Conservation (phyloP, 53 echinoderm and acorn worm species). For the Pentamera pediparva region DNA sequence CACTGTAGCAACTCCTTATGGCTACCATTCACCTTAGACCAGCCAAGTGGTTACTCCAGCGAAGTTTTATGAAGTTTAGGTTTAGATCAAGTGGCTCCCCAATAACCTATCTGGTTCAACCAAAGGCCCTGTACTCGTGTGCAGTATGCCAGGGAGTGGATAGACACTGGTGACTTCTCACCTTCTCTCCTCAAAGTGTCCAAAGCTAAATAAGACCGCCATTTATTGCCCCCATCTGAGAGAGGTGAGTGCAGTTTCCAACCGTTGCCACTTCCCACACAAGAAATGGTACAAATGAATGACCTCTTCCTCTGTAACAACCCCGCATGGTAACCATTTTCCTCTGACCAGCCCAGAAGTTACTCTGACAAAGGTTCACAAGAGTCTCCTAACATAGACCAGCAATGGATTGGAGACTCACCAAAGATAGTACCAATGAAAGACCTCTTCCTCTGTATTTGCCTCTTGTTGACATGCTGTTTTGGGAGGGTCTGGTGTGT, state of each 20-base stretch:
- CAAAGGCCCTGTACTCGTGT: conserved; percentile 76
- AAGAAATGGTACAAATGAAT: conserved; percentile 73
- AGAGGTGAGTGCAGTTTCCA: conserved; percentile 54
- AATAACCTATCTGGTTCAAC: conserved; percentile 87
- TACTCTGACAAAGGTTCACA: conserved; percentile 78
- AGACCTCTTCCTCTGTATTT: conserved; percentile 80
- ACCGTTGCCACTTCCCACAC: conserved; percentile 51
- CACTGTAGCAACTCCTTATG: conserved; percentile 79
- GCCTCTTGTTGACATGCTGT: conserved; percentile 91
- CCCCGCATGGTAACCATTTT: conserved; percentile 84
- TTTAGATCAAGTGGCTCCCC: conserved; percentile 83
- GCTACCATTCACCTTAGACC: no score
- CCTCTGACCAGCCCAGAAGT: conserved; percentile 73
- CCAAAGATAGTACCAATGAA: conserved; percentile 83
- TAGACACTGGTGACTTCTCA: conserved; percentile 50
- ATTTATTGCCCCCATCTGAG: conserved; percentile 91
- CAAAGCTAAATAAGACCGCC: conserved; percentile 55
- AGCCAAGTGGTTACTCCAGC: no score
- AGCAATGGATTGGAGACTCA: conserved; percentile 47
- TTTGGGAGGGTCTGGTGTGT: conserved; percentile 81
- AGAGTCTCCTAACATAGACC: conserved; percentile 55
- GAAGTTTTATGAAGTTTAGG: conserved; percentile 89
- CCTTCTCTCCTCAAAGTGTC: no score
- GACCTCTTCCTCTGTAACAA: conserved; percentile 85
- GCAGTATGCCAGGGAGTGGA: not conserved